Conservation (phyloP, 1,140 invertebrate genomes). For the Drosophila teissieri region DNA sequence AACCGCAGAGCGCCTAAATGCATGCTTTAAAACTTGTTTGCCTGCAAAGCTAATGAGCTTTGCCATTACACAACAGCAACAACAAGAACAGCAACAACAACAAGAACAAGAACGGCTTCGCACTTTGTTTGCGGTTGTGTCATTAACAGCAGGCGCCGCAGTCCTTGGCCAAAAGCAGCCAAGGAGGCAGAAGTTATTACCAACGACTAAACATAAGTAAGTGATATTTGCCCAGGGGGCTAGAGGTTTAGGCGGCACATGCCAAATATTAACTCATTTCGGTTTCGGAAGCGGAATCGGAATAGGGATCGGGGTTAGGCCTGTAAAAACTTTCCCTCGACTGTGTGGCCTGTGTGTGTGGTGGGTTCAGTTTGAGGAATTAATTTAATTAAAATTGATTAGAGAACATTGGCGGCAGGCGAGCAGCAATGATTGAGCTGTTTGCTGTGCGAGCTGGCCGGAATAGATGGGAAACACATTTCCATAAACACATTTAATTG, state of each 20-base stretch:
- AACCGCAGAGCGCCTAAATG: conserved; percentile 79
- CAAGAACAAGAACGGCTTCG: conserved; percentile 54
- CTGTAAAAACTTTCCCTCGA: conserved; percentile 61
- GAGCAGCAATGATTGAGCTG: background rate
- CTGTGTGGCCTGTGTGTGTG: conserved; percentile 21
- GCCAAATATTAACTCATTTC: conserved; percentile 80
- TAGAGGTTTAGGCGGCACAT: conserved; percentile 10
- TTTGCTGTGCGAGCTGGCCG: background rate
- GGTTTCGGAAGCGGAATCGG: conserved; percentile 40
- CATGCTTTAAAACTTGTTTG: conserved; percentile 81
- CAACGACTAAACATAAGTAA: conserved; percentile 78
- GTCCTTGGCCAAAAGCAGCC: conserved; percentile 47
- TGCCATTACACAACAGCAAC: conserved; percentile 73
- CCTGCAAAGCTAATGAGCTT: conserved; percentile 81
- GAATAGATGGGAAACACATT: conserved; percentile 17
- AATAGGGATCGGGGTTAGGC: background rate
- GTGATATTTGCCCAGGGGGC: conserved; percentile 69
- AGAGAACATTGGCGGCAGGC: conserved; percentile 56
- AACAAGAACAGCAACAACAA: conserved; percentile 41
- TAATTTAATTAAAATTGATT: conserved; percentile 81
- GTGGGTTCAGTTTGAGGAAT: conserved; percentile 46
- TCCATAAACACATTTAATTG: conserved; percentile 36
- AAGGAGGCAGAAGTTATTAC: conserved; percentile 58
- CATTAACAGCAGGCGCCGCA: conserved; percentile 80
- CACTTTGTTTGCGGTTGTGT: conserved; percentile 82